phyloP scores from a whole-genome alignment of 2,797 vertebrate genomes.

The Thunnus albacares region DNA sequence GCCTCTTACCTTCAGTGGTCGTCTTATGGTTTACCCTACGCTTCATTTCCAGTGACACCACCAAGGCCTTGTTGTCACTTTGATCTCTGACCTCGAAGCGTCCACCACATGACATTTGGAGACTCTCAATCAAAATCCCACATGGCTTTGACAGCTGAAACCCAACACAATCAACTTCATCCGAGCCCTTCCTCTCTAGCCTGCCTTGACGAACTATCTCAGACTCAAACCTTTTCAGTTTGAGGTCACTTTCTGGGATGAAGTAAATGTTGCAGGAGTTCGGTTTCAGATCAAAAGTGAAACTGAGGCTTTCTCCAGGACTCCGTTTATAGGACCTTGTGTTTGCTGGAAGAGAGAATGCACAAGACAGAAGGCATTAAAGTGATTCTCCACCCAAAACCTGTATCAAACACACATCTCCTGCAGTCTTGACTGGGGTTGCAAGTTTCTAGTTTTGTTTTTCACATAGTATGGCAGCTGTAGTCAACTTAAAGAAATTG shows the following conservation, averaged over 20 bases:
- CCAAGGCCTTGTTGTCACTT: conserved; percentile 5
- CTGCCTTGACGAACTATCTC: not conserved
- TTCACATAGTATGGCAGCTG: not conserved
- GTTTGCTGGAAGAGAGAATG: conserved; percentile 19
- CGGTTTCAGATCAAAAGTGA: not conserved
- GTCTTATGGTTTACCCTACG: not conserved
- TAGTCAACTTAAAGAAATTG: too few species aligned
- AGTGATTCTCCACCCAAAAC: not conserved
- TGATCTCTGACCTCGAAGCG: conserved; percentile 40
- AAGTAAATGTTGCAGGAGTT: conserved; percentile 54
- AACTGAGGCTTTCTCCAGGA: rapidly evolving
- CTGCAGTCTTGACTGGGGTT: not conserved
- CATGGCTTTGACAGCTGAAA: conserved; percentile 4
- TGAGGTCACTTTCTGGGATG: rapidly evolving
- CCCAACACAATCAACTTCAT: rapidly evolving
- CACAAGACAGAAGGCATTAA: not conserved
- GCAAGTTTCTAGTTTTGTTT: not conserved
- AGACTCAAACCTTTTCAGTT: rapidly evolving
- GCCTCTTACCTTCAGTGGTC: too few species aligned
- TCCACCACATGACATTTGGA: conserved; percentile 9
- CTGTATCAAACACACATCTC: not conserved
- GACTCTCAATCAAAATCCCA: not conserved
- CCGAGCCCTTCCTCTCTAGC: rapidly evolving
- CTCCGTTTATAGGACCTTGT: rapidly evolving
- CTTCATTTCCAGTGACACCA: not conserved